These are phyloP conservation scores for Tribolium madens DNA, from an alignment of 1,140 invertebrate genomes.

Conservation along the genomic window DNA sequence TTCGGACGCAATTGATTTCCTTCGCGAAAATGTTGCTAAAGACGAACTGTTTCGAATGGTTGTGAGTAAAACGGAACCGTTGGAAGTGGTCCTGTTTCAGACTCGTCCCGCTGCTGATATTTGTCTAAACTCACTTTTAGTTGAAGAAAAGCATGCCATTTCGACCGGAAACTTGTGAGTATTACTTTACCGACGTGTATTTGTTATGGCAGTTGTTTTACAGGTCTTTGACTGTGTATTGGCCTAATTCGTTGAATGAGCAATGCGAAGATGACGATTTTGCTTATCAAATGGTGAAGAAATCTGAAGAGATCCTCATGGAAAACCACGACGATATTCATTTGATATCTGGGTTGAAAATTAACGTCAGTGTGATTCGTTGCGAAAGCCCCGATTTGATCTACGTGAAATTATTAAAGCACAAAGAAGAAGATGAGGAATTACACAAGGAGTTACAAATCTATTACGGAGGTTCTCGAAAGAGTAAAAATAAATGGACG, in stretches of 20 bases:
- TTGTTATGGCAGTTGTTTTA: neutral
- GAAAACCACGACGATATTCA: neutral
- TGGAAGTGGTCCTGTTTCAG: slow-evolving; percentile 53
- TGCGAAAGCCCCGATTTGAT: slow-evolving; percentile 51
- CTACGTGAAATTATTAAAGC: slow-evolving; percentile 50
- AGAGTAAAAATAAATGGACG: slow-evolving; percentile 48
- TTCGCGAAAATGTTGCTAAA: slow-evolving; percentile 18
- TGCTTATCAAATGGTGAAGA: slow-evolving; percentile 10
- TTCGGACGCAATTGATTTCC: slow-evolving; percentile 26
- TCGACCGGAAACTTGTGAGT: slow-evolving; percentile 54
- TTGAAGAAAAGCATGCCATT: slow-evolving; percentile 49
- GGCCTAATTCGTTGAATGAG: slow-evolving; percentile 48
- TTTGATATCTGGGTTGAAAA: neutral
- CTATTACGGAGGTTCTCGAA: slow-evolving; percentile 45
- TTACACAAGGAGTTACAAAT: slow-evolving; percentile 54
- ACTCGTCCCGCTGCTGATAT: slow-evolving; percentile 43
- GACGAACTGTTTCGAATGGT: slow-evolving; percentile 45
- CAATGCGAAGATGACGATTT: slow-evolving; percentile 38
- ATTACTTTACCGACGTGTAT: neutral
- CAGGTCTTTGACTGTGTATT: slow-evolving; percentile 51
- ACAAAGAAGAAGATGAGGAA: slow-evolving; percentile 42
- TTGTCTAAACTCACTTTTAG: slow-evolving; percentile 55
- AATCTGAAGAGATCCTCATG: neutral
- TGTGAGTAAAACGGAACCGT: slow-evolving; percentile 41
- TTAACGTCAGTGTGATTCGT: slow-evolving; percentile 46